Evolutionary conservation across 2,797 vertebrate species (phyloP).

Genomic region (Ptychobarbus kaznakovi): DNA sequence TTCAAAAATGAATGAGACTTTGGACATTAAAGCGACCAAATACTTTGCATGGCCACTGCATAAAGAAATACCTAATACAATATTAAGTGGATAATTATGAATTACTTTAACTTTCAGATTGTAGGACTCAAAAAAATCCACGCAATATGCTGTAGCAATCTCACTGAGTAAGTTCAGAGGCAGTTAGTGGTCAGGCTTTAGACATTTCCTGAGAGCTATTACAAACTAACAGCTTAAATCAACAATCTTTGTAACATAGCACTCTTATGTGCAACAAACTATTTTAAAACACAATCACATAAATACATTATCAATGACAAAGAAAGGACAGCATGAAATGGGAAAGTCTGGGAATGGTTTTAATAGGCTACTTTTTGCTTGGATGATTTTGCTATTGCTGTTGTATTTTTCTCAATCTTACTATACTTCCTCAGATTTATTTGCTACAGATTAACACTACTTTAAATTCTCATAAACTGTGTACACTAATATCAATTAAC

Average conservation of each 20-base stretch:
- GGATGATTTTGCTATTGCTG: background rate
- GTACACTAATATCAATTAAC: no score
- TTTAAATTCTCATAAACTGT: no score
- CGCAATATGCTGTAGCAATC: background rate
- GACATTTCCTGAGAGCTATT: slow-evolving; percentile 8
- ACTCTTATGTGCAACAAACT: background rate
- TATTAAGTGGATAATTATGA: background rate
- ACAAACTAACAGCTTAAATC: background rate
- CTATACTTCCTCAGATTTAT: no score
- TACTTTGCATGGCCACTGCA: no score
- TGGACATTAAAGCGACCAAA: no score
- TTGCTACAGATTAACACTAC: no score
- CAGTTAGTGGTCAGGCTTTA: slow-evolving; percentile 2
- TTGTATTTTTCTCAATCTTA: no score
- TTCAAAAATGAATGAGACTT: no score
- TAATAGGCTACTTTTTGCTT: no score
- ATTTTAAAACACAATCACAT: background rate
- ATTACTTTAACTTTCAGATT: no score
- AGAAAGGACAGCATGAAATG: background rate
- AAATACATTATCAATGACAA: background rate
- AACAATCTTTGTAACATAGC: background rate
- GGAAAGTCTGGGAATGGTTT: no score
- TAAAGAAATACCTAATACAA: background rate
- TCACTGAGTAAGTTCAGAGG: background rate
- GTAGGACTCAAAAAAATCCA: background rate